Conservation (phyloP, 2,113 vertebrate species). For the Entosphenus tridentatus region DNA sequence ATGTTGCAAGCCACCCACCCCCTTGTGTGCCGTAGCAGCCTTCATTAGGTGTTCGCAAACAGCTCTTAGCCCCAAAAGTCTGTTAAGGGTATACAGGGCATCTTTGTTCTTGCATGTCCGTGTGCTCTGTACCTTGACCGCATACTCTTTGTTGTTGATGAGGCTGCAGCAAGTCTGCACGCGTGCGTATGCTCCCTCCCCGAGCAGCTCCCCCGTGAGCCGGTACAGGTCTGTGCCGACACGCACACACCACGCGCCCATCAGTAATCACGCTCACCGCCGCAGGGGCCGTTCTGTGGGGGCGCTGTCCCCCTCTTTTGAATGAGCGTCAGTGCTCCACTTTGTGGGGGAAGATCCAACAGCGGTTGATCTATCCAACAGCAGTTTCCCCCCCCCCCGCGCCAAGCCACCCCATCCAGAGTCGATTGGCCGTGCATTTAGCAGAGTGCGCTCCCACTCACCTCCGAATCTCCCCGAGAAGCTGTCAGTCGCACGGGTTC, state of each 20-base stretch:
- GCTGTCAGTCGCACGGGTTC: slow-evolving; percentile 81
- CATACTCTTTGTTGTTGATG: slow-evolving; percentile 90
- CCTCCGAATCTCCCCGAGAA: slow-evolving; percentile 86
- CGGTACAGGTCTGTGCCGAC: slow-evolving; percentile 60
- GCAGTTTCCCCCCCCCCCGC: not conserved
- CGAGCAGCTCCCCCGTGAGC: slow-evolving; percentile 70
- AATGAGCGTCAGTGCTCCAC: no score
- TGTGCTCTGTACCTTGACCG: slow-evolving; percentile 48
- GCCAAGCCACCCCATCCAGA: not conserved
- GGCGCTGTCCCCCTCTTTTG: not conserved
- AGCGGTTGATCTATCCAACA: not conserved
- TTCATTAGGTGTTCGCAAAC: no score
- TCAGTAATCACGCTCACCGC: not conserved
- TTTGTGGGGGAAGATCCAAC: not conserved
- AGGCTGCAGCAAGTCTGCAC: slow-evolving; percentile 82
- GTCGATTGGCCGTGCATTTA: no score
- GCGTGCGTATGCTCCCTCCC: slow-evolving; percentile 74
- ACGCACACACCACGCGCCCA: not conserved
- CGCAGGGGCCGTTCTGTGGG: not conserved
- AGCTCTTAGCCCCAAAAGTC: no score
- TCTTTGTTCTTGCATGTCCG: no score
- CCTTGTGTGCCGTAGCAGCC: no score
- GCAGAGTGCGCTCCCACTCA: slow-evolving; percentile 14
- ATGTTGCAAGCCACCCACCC: no score
- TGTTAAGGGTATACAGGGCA: no score